phyloP scores from a whole-genome alignment of 2,113 vertebrate species.

The Talpa occidentalis region DNA sequence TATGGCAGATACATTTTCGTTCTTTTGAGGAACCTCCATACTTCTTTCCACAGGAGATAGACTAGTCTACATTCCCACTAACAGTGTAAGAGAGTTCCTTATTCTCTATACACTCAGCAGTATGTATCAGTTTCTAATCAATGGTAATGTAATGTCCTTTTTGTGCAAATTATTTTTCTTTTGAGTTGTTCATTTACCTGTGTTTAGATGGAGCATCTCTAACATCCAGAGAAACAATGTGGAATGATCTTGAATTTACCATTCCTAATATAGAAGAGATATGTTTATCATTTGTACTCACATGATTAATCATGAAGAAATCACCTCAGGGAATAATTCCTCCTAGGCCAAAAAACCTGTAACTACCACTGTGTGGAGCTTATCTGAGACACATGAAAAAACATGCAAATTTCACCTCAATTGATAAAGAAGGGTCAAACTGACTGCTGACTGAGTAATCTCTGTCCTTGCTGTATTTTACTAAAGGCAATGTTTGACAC shows the following conservation, averaged over 20 bases:
- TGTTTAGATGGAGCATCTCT: slow-evolving; percentile 44
- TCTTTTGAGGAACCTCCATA: no score
- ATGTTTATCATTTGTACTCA: background rate
- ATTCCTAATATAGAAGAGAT: background rate
- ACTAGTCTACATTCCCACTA: no score
- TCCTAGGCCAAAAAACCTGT: background rate
- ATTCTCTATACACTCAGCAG: no score
- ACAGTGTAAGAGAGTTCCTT: no score
- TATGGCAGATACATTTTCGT: no score
- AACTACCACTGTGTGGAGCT: background rate
- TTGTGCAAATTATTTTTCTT: background rate
- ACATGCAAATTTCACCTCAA: background rate
- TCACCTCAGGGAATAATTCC: background rate
- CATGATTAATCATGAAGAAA: slow-evolving; percentile 1
- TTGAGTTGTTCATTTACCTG: slow-evolving; percentile 12
- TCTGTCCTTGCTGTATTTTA: background rate
- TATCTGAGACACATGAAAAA: background rate
- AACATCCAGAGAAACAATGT: background rate
- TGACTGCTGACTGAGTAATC: background rate
- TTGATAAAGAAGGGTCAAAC: background rate
- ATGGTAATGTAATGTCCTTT: no score
- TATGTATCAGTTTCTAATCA: background rate
- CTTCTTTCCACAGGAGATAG: no score
- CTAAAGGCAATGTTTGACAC: background rate
- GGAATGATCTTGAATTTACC: background rate